Base-by-base conservation (phyloP, 2,797 vertebrate species). In the Lepilemur ruficaudatus region DNA sequence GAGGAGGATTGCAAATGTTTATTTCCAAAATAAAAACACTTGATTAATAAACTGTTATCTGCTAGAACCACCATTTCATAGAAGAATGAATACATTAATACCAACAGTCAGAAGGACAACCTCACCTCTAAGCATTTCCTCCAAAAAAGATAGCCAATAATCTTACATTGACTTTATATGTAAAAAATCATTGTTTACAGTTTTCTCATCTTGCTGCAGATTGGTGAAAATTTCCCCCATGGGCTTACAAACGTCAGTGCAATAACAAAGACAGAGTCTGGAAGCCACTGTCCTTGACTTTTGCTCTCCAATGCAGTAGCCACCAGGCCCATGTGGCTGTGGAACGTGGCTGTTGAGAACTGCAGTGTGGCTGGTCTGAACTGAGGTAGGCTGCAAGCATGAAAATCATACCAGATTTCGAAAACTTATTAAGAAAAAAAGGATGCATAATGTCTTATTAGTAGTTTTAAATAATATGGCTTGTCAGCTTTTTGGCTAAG, bases 381-480 rank as follows among this genome's bases (percentile, higher is more conserved):
- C 17, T 5, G 15, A 90, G 76, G 17, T 10, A 18, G 38, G 57
- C 59, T 30, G 0, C 3, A 12, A 46, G 17, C 5, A 20, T 28
- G 52, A 85, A 86, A 73, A 69, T 61, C 63, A 57, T 13, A 48
- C 48, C 28, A 75, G 43, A 89, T 83, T 82, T 94, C 59, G 81
- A 86, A 91, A 69, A 67, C 67, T 75, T 46, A 52, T 4, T 41
- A 23, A 41, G 28, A 75, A 55, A 73, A 20, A 30, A 93, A 63
- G 57, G 55, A 69, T 10, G 17, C 30, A 28, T 28, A 73, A 28
- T 46, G 22, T 65, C 41, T 59, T 28, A 38, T 46, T 41, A 25
- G 65, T n/a, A 55, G 15, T 65, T 65, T n/a, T 65, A 65, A n/a
- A 65, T 65, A n/a, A 65, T 17, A 63, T n/a, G 5, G 3, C 14